Conservation (phyloP, 2,113 vertebrate species). For the Scytalopus superciliaris region DNA sequence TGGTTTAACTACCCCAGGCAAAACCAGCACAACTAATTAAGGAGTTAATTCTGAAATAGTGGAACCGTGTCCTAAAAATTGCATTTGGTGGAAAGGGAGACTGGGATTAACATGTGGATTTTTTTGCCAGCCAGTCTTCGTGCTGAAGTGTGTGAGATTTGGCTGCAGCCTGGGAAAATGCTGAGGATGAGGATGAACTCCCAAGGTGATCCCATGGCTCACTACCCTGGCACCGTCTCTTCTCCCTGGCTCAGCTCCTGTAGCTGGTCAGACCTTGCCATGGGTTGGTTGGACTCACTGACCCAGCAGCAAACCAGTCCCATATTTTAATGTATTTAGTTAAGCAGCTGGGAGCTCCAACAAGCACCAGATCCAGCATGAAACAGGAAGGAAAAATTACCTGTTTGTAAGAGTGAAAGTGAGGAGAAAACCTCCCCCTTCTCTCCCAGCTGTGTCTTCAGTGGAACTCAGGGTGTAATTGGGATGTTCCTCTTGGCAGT, state of each 20-base stretch:
- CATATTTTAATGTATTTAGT: not conserved
- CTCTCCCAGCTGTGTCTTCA: not conserved
- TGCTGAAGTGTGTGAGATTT: not conserved
- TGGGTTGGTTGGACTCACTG: not conserved
- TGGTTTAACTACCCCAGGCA: not conserved
- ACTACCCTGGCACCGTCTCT: not conserved
- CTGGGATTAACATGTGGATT: rapidly evolving
- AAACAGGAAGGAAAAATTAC: not conserved
- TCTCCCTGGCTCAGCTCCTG: not conserved
- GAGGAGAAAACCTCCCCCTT: not conserved
- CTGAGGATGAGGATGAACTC: not conserved
- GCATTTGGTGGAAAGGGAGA: not conserved
- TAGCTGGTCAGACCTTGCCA: not conserved
- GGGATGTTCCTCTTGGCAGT: not conserved
- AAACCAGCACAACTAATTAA: not conserved
- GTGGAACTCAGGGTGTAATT: not conserved
- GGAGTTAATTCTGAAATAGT: not conserved
- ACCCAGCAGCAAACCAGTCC: not conserved
- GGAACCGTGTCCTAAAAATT: not conserved
- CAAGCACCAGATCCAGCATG: not conserved
- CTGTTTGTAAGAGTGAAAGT: not conserved
- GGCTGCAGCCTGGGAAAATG: not conserved
- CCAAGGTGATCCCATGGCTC: not conserved
- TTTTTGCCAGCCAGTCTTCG: not conserved
- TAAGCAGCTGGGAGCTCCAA: not conserved